Conservation (phyloP, 2,797 vertebrate species). For the Tiaroga cobitis region DNA sequence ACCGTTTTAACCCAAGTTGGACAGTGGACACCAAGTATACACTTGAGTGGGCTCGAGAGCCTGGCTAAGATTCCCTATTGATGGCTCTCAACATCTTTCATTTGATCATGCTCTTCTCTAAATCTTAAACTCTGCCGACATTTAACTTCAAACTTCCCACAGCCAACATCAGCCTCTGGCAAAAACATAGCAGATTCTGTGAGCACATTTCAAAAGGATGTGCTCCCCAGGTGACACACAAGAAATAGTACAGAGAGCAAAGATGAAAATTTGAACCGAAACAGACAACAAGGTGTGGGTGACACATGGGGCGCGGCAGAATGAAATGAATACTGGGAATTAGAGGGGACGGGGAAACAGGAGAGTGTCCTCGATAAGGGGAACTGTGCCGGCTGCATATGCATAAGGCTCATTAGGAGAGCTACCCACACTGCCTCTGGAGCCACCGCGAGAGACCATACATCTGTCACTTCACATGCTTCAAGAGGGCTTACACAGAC, state of each 20-base stretch:
- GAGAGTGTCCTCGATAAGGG: constrained; percentile 4
- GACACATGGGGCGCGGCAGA: constrained; percentile 42
- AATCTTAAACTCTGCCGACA: constrained; percentile 68
- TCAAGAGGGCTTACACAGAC: constrained; percentile 27
- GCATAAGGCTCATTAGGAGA: constrained; percentile 56
- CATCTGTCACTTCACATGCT: constrained; percentile 43
- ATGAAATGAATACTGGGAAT: constrained; percentile 36
- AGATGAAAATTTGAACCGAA: constrained; percentile 59
- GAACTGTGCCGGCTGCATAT: constrained; percentile 31
- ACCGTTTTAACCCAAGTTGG: constrained; percentile 27
- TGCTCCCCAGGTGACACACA: neutral
- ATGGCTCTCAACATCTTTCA: constrained; percentile 58
- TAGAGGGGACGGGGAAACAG: neutral
- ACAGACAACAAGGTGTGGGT: constrained; percentile 58
- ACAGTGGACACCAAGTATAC: constrained; percentile 25
- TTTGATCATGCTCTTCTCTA: constrained; percentile 65
- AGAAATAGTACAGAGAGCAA: constrained; percentile 1
- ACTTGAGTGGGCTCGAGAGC: constrained; percentile 40
- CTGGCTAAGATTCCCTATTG: constrained; percentile 50
- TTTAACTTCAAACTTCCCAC: constrained; percentile 67
- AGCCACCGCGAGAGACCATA: constrained; percentile 42
- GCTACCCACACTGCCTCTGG: constrained; percentile 51
- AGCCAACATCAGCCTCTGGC: constrained; percentile 60
- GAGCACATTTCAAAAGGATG: constrained; percentile 55
- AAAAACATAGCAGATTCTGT: constrained; percentile 61